phyloP scores from a whole-genome alignment of 2,797 vertebrate genomes.

The Myoxocephalus aenaeus region DNA sequence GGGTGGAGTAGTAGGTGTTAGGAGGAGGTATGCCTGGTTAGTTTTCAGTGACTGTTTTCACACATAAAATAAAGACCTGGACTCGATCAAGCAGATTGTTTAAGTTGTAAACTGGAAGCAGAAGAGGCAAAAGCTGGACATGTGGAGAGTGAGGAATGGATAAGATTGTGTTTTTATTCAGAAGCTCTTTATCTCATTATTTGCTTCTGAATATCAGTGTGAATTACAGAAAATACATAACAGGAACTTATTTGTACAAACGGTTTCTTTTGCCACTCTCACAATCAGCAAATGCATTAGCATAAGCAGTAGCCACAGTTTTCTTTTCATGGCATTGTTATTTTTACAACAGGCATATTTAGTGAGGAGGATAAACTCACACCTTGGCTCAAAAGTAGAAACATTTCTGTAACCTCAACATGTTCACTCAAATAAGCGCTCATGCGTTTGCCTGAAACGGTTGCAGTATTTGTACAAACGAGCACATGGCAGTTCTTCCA shows the following conservation, averaged over 20 bases:
- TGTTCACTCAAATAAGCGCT: constrained; percentile 24
- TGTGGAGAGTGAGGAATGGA: constrained; percentile 12
- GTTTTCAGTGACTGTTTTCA: constrained; percentile 78
- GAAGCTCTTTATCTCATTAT: background rate
- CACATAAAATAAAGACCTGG: constrained; percentile 79
- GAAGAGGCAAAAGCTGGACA: constrained; percentile 45
- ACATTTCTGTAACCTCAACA: constrained; percentile 24
- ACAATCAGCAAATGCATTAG: constrained; percentile 35
- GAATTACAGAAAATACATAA: constrained; percentile 12
- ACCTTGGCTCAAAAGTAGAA: constrained; percentile 44
- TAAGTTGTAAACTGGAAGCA: constrained; percentile 66
- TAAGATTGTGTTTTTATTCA: constrained; percentile 5
- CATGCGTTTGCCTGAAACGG: constrained; percentile 25
- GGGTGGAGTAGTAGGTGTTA: constrained; percentile 39
- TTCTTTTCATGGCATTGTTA: constrained; percentile 48
- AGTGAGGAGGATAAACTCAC: constrained; percentile 45
- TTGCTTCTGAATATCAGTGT: constrained; percentile 3
- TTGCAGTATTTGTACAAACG: constrained; percentile 40
- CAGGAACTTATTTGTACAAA: constrained; percentile 41
- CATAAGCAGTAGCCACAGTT: constrained; percentile 22
- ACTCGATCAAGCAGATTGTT: constrained; percentile 65
- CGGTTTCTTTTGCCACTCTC: constrained; percentile 12
- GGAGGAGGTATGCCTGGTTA: constrained; percentile 35
- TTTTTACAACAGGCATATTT: constrained; percentile 28
- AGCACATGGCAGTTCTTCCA: constrained; percentile 55